These are phyloP conservation scores for Tiliacea citrago DNA, from an alignment of 2,888 invertebrate genomes.

Conservation along the genomic window DNA sequence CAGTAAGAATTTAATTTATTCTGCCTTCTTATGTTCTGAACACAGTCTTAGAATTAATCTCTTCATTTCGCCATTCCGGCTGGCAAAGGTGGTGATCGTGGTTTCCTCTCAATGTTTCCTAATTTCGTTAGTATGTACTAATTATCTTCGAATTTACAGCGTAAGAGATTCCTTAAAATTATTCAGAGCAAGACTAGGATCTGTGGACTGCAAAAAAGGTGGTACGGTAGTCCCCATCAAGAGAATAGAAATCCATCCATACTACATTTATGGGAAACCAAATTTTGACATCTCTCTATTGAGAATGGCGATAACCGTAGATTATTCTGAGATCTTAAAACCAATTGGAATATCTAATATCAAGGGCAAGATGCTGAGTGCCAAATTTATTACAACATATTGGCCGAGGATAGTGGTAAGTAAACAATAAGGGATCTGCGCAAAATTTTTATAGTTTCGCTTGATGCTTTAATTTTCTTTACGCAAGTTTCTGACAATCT, in stretches of 20 bases:
- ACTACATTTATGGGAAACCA: conserved; percentile 71
- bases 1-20: conserved; percentile 73
- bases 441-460: not conserved
- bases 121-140: not conserved
- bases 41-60: not conserved
- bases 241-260: conserved; percentile 78
- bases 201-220: conserved; percentile 82
- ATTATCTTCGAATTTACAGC: conserved; percentile 67
- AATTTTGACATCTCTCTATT: conserved; percentile 80
- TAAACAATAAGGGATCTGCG: conserved; percentile 34
- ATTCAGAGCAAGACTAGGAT: conserved; percentile 80
- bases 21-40: not conserved
- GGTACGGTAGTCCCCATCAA: conserved; percentile 77
- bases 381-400: conserved; percentile 80
- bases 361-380: conserved; percentile 73
- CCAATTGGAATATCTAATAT: conserved; percentile 76
- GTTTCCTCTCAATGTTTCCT: not conserved
- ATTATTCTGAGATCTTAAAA: conserved; percentile 67
- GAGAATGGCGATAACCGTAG: conserved; percentile 70
- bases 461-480: not conserved
- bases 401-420: conserved; percentile 86
- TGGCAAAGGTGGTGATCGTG: not conserved
- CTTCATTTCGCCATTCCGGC: not conserved
- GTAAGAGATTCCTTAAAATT: conserved; percentile 82
- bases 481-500: not conserved